These are phyloP conservation scores for Drosophila percnosoma DNA, from an alignment of 2,888 invertebrate genomes.

Conservation along the genomic window DNA sequence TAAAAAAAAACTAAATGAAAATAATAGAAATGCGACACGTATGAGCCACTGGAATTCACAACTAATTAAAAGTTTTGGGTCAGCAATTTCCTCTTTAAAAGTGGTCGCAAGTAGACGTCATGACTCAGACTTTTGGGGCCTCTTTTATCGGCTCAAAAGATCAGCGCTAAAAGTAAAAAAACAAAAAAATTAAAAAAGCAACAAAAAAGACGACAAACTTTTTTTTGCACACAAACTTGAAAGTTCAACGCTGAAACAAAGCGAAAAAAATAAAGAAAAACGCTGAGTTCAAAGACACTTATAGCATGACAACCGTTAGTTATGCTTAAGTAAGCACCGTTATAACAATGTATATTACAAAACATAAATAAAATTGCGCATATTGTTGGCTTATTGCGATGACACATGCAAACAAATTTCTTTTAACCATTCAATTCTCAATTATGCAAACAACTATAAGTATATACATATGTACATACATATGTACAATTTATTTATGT, in stretches of 20 bases:
- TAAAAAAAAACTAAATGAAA: not conserved
- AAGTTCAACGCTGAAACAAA: slow-evolving; percentile 11
- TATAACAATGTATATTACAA: slow-evolving; percentile 19
- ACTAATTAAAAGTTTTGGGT: slow-evolving; percentile 45
- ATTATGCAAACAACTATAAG: not conserved
- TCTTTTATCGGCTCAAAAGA: slow-evolving; percentile 52
- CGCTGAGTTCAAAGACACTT: slow-evolving; percentile 66
- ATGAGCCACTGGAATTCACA: slow-evolving; percentile 11
- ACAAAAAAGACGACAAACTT: not conserved
- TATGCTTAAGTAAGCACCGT: slow-evolving; percentile 49
- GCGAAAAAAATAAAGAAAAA: not conserved
- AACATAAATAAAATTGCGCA: slow-evolving; percentile 34
- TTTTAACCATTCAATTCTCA: slow-evolving; percentile 9
- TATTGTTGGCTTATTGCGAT: slow-evolving; percentile 38
- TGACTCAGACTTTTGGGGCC: slow-evolving; percentile 25
- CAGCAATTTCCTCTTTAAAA: slow-evolving; percentile 21
- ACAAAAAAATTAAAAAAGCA: not conserved
- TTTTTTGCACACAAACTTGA: slow-evolving; percentile 20
- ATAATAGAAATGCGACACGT: slow-evolving; percentile 9
- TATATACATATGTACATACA: not conserved
- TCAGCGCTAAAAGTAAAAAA: slow-evolving; percentile 35
- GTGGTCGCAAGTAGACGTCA: slow-evolving; percentile 3
- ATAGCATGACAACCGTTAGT: slow-evolving; percentile 63
- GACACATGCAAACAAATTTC: slow-evolving; percentile 49
- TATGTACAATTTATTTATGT: not conserved